A percentile compares a stretch with the other conserved stretches of the same genome.
phyloP scores from a whole-genome alignment of 2,113 vertebrate genomes.

The Gulo gulo region DNA sequence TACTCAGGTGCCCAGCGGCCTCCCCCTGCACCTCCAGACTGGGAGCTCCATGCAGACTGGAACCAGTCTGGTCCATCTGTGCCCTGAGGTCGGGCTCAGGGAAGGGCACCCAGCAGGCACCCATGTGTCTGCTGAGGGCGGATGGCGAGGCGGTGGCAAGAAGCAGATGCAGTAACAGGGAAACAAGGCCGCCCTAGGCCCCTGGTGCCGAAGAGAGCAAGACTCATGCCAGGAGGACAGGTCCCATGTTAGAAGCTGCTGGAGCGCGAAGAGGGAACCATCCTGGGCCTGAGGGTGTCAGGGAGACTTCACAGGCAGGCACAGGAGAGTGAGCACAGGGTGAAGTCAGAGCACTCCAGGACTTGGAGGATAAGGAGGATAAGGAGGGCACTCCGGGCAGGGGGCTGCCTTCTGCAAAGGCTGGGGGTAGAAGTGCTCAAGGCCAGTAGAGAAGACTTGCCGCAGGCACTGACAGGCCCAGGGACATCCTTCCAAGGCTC shows the following conservation, averaged over 20 bases:
- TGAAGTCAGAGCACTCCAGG: not conserved
- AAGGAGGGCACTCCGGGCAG: not conserved
- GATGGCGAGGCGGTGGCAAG: not conserved
- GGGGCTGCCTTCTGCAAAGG: not conserved
- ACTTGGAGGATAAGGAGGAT: not conserved
- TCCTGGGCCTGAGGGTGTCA: not conserved
- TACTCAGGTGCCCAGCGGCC: not conserved
- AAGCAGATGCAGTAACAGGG: not conserved
- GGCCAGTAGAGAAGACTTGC: not conserved
- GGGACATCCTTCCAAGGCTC: not conserved
- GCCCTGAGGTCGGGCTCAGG: not conserved
- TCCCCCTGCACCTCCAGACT: no score
- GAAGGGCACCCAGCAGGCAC: not conserved
- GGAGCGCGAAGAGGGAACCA: not conserved
- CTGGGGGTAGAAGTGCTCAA: not conserved
- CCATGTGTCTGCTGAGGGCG: not conserved
- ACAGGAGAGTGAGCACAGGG: not conserved
- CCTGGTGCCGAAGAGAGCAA: not conserved
- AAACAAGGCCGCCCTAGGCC: not conserved
- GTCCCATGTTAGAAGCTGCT: not conserved
- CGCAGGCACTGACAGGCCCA: not conserved
- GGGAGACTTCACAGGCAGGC: not conserved
- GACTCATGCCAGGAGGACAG: not conserved
- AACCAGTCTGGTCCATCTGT: not conserved
- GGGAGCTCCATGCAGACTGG: not conserved